These are phyloP conservation scores for Eretmodus cyanostictus DNA, from an alignment of 2,113 vertebrate genomes.

Conservation along the genomic window DNA sequence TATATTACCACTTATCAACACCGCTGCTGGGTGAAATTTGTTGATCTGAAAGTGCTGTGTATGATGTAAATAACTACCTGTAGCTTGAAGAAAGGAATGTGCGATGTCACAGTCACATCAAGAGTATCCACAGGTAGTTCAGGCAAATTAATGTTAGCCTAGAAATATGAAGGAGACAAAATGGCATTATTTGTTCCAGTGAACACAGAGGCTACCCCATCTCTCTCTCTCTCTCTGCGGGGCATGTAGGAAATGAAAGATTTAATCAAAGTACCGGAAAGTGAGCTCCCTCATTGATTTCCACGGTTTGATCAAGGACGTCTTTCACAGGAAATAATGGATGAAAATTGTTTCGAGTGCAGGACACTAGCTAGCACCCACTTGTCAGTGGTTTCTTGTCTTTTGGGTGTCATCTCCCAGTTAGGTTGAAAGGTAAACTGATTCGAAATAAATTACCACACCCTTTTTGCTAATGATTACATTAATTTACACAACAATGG, in stretches of 20 bases:
- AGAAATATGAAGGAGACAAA: slow-evolving; percentile 38
- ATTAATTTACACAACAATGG: not conserved
- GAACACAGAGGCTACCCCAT: not conserved
- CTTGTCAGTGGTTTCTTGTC: not conserved
- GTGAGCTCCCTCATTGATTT: not conserved
- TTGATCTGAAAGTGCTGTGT: not conserved
- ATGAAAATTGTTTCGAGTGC: not conserved
- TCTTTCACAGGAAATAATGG: not conserved
- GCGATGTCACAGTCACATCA: slow-evolving; percentile 62
- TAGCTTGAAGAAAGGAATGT: slow-evolving; percentile 73
- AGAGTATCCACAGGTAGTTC: slow-evolving; percentile 62
- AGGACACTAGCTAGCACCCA: not conserved
- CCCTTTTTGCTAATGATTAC: not conserved
- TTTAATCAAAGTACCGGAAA: not conserved
- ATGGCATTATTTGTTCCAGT: not conserved
- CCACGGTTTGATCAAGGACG: not conserved
- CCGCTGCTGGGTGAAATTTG: not conserved
- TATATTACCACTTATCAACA: not conserved
- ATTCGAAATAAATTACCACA: not conserved
- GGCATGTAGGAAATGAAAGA: not conserved
- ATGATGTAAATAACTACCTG: slow-evolving; percentile 67
- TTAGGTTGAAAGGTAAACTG: not conserved
- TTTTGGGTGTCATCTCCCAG: not conserved
- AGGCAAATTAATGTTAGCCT: slow-evolving; percentile 72
- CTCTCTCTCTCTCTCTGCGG: not conserved